Evolutionary conservation across 2,113 vertebrate species (phyloP).

Genomic region (Orthonyx spaldingii): DNA sequence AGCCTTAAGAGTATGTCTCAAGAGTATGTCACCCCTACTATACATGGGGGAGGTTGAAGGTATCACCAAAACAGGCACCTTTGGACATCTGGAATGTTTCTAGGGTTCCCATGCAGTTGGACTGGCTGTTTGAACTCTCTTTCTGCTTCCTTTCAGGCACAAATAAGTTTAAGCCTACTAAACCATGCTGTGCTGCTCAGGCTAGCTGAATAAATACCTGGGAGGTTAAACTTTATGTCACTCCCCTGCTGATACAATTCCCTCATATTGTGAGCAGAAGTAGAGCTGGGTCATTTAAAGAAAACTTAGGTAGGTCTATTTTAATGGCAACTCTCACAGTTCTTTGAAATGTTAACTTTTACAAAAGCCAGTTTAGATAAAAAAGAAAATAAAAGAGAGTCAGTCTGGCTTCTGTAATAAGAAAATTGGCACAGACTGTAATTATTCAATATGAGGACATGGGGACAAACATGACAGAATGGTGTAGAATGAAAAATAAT

Average conservation of each 20-base stretch:
- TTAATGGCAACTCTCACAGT: neutral
- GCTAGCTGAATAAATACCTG: neutral
- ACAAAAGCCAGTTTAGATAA: neutral
- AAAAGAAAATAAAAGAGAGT: neutral
- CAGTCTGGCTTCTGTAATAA: neutral
- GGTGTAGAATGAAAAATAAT: neutral
- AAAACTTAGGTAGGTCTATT: neutral
- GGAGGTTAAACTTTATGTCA: neutral
- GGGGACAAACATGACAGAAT: neutral
- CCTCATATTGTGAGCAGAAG: neutral
- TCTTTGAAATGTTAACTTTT: neutral
- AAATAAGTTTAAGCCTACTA: neutral
- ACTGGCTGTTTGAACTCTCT: neutral
- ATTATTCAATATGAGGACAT: neutral
- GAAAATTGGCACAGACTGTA: neutral
- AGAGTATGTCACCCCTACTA: neutral
- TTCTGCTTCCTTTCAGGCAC: neutral
- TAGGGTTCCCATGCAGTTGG: neutral
- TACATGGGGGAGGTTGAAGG: neutral
- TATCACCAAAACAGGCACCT: neutral
- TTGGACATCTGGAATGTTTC: neutral
- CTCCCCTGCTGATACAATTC: neutral
- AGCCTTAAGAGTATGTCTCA: neutral
- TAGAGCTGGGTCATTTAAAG: neutral
- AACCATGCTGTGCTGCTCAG: neutral